Evolutionary conservation across 2,888 invertebrate species (phyloP), one percentile per base, ranked within the genome.

Genomic region (Diarsia rubi): DNA sequence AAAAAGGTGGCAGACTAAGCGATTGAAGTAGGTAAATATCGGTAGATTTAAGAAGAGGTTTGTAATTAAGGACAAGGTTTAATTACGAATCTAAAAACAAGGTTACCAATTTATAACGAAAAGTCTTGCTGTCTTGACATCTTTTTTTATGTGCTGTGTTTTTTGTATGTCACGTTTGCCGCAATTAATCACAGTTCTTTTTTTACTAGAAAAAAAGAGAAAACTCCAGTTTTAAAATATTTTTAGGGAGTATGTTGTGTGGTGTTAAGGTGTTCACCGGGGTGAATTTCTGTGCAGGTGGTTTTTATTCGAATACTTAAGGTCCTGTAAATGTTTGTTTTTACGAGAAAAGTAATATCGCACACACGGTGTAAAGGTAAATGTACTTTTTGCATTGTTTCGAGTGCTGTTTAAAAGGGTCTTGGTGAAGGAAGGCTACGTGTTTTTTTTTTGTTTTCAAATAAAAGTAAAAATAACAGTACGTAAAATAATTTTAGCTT

Each of bases 271-370:
- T 45, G 44, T 76, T 52, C 27, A 76, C 12, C 6, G 44, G 24
- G 44, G 19, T n/a, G 12, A 49, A 49, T 45, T 69, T 47, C 62
- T 45, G 8, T 54, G 11, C 45, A 62, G 76, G 45, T 75, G 69
- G 52, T 42, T 75, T 75, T 62, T 75, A 77, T 75, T 76, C 14
- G 19, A 27, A 4, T 77, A 52, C 52, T 42, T 37, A 52, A 31
- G 31, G 45, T 24, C 27, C 5, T 63, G 52, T 69, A 62, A 76
- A 76, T 77, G n/a, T 69, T 75, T 54, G 37, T 45, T 77, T 75
- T 77, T 76, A 76, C 27, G 54, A 62, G 37, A 62, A 77, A 77
- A 62, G 69, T 62, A 77, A 77, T 77, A 47, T 45, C n/a, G 60
- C 42, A 77, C 77, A 69, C 42, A 37, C 62, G 69, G 62, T 11